Percentiles rank a stretch among this genome's conserved stretches.
Conservation (phyloP, 2,888 invertebrate species). For the Tortrix viridana region DNA sequence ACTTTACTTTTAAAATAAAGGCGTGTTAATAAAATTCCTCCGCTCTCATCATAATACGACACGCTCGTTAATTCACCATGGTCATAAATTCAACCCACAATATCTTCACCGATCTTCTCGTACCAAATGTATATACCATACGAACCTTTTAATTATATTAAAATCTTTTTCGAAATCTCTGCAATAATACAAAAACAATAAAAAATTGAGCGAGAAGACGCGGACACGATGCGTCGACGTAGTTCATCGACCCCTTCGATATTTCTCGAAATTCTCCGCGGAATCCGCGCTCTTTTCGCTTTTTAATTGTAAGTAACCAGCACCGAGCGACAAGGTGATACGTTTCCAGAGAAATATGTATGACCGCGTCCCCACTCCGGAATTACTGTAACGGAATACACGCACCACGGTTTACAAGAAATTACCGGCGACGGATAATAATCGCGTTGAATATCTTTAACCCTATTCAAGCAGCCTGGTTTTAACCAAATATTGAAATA, state of each 20-base stretch:
- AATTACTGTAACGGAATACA: conserved; percentile 77
- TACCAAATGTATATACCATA: conserved; percentile 34
- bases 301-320: conserved; percentile 82
- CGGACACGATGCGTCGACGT: conserved; percentile 79
- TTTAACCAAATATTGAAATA: conserved; percentile 31
- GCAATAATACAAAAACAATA: conserved; percentile 67
- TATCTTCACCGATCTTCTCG: conserved; percentile 32
- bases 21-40: conserved; percentile 8
- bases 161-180: conserved; percentile 61
- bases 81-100: conserved; percentile 33
- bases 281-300: conserved; percentile 81
- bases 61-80: conserved; percentile 34
- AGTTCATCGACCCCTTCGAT: conserved; percentile 81
- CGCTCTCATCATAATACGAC: conserved; percentile 29
- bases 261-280: conserved; percentile 81
- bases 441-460: conserved; percentile 46
- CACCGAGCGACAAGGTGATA: conserved; percentile 78
- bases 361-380: conserved; percentile 63
- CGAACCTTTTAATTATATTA: conserved; percentile 44
- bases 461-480: conserved; percentile 26
- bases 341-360: conserved; percentile 74
- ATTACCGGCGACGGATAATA: conserved; percentile 60
- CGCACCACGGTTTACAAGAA: conserved; percentile 72
- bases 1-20: not conserved
- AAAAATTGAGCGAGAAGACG: conserved; percentile 70